Evolutionary conservation across 2,113 vertebrate genomes (phyloP).

Genomic region (Neogobius melanostomus): DNA sequence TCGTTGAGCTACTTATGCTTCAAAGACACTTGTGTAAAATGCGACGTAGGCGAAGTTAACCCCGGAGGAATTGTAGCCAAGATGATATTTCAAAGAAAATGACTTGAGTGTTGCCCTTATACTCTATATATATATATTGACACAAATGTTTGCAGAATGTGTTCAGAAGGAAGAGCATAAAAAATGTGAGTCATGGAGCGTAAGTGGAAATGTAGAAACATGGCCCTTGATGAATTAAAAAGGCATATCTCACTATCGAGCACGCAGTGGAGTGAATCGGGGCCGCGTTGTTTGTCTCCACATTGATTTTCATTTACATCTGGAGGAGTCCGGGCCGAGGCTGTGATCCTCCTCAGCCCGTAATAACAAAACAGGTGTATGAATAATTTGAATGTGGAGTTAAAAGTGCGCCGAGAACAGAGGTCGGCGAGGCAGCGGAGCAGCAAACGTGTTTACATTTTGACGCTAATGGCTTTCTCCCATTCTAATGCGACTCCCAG

Average conservation of each 20-base stretch:
- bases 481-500: conserved; percentile 10
- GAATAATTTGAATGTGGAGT: conserved; percentile 21
- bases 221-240: not conserved
- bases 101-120: too few species aligned
- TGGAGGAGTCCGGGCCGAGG: not conserved
- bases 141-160: too few species aligned
- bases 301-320: conserved; percentile 18
- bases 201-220: not conserved
- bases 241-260: not conserved
- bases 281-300: not conserved
- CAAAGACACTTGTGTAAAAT: too few species aligned
- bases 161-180: too few species aligned
- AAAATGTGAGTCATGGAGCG: too few species aligned
- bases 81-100: too few species aligned
- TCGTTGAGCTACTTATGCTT: too few species aligned
- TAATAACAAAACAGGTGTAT: conserved; percentile 31
- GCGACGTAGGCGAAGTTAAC: too few species aligned
- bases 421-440: conserved; percentile 13
- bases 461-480: not conserved
- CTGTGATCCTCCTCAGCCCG: not conserved
- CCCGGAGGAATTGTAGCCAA: too few species aligned
- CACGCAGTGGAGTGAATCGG: not conserved
- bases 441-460: conserved; percentile 7
- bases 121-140: too few species aligned
- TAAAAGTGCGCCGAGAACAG: conserved; percentile 12